Evolutionary conservation across 2,113 vertebrate genomes (phyloP), one percentile per base, ranked within the genome.

Genomic region (Odontesthes bonariensis): DNA sequence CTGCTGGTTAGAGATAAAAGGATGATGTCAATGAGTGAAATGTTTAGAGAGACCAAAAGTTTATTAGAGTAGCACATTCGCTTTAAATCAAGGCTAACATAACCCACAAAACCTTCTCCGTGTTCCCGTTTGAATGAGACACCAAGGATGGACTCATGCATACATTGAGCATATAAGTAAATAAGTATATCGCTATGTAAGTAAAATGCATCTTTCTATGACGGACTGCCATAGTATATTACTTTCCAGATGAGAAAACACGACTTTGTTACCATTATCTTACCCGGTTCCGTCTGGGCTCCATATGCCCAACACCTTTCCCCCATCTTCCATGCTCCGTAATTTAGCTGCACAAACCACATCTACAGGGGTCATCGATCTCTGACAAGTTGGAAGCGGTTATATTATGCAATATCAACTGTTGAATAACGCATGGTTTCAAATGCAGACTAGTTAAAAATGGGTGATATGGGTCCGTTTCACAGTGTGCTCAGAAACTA

Each of bases 301-400:
- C 66, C 82, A 82, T 89, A 82, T 88, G 89, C 88, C 75, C 72
- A 78, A 84, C 89, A 89, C 85, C 82, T 87, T 90, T 91, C 90
- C 92, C 85, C 92, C 89, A 91, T 92, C 86, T 77, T 78, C 75
- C 64, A 56, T 7, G 10, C 64, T 93, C 77, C 92, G 94, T 94
- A 82, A 93, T 94, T 92, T 74, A 93, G 73, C 77, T 84, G 78
- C 77, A 69, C 83, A 89, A 93, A 92, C 75, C 84, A 75, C 85
- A 89, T 93, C 91, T 92, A 92, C 90, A 90, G 88, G 79, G 40
- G 57, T 66, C 8, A 88, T 84, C 81, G 75, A 86, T 86, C 86
- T 77, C 75, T 66, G 62, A 53, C 49, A 81, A 76, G 88, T 77
- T 32, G 71, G 82, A 80, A 75, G 66, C 47, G 78, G 87, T 90